Conservation (phyloP, 2,888 invertebrate genomes). For the Drosophila prostipennis region DNA sequence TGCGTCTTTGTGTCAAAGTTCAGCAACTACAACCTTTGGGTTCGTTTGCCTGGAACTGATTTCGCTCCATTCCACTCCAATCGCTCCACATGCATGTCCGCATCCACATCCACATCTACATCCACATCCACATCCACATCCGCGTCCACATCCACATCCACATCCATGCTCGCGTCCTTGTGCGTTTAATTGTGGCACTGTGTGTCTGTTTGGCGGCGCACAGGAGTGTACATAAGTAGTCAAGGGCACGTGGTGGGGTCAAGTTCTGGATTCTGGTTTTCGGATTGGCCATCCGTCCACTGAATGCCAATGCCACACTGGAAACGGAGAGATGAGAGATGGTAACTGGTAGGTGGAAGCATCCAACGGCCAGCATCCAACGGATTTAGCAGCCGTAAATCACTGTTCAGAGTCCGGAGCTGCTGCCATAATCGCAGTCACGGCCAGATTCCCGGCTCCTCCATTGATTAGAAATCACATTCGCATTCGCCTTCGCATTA, state of each 20-base stretch:
- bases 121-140: slow-evolving; percentile 8
- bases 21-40: slow-evolving; percentile 3
- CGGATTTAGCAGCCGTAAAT: slow-evolving; percentile 43
- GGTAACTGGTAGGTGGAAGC: background rate
- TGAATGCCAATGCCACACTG: slow-evolving; percentile 31
- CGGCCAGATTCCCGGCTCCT: background rate
- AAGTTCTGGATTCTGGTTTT: slow-evolving; percentile 1
- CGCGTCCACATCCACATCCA: background rate
- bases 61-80: slow-evolving; percentile 1
- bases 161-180: background rate
- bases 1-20: background rate
- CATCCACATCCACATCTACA: background rate
- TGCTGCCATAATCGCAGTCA: slow-evolving; percentile 3
- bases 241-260: slow-evolving; percentile 5
- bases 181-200: slow-evolving; percentile 21
- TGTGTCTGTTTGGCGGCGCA: background rate
- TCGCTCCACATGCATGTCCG: slow-evolving; percentile 18
- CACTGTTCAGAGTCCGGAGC: slow-evolving; percentile 3
- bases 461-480: slow-evolving; percentile 32
- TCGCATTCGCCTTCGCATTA: slow-evolving; percentile 11
- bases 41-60: background rate
- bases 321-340: rapidly evolving
- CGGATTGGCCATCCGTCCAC: slow-evolving; percentile 1
- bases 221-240: slow-evolving; percentile 1
- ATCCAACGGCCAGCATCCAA: slow-evolving; percentile 9